Base-by-base conservation (phyloP, 2,888 invertebrate species). In the Aleiodes testaceus region DNA sequence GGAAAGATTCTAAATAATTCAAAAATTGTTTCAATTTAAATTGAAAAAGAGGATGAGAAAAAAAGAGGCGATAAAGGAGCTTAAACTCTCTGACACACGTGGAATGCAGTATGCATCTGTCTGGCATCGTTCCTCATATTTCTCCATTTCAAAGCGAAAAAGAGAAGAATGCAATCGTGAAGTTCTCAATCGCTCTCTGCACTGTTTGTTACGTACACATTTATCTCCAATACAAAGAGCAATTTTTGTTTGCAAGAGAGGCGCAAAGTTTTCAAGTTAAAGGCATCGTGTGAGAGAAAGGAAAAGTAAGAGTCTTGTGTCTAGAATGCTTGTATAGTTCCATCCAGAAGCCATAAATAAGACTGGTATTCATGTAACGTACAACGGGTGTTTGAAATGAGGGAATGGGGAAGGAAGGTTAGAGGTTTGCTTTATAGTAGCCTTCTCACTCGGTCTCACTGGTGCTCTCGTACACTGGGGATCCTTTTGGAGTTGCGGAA, bases 341-440 rank as follows among this genome's bases (percentile, higher is more conserved):
- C 20, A 52, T 55, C 26, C 44, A 75, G 73, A 75, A 74, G 74
- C 74, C 74, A 80, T 81, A 83, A 83, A 82, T 82, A 82, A 81
- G 75, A 73, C 59, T 65, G 71, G 80, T 79, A 81, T 81, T 81
- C 78, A 74, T 76, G 76, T 66, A 66, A 71, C 78, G 75, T 78
- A 74, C 69, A 65, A 70, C 65, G 70, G 61, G 36, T 72, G 72
- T 76, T 79, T 16, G 30, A 6, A 6, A 30, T 5, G 18, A 9
- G 20, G 36, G 44, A 18, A 52, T 42, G 63, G n/a, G 14, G 5
- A 26, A 26, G 26, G 26, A 26, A 50, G 50, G 63, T 20, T 45
- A n/a, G 45, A 22, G 47, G 64, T 55, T 26, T 55, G 14, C 36
- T 30, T 36, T 42, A 59, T 36, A 18, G 59, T 26, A 1, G 14